A percentile compares a stretch with the other conserved stretches of the same genome.
Evolutionary conservation across 2,888 invertebrate species (phyloP).

Genomic region (Formica aserva): DNA sequence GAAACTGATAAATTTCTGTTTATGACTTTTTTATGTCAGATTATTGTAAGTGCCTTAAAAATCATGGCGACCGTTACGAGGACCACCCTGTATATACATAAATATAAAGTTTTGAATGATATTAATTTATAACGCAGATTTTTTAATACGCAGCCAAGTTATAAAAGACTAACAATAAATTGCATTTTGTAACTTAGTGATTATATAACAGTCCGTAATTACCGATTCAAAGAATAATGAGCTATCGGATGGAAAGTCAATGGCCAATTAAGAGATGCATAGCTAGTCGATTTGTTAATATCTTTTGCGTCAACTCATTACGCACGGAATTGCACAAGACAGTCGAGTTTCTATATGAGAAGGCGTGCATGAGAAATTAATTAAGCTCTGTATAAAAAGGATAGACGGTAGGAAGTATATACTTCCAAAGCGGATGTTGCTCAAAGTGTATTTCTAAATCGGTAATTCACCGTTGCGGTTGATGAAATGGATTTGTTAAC

Average conservation of each 20-base stretch:
- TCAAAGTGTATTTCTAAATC: constrained; percentile 71
- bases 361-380: constrained; percentile 73
- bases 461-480: constrained; percentile 64
- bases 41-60: too few relatives aligned
- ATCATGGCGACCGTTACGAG: too few relatives aligned
- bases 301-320: constrained; percentile 68
- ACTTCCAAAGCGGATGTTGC: constrained; percentile 68
- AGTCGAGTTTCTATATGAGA: constrained; percentile 65
- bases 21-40: too few relatives aligned
- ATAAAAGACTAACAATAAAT: constrained; percentile 17
- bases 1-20: too few relatives aligned
- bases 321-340: constrained; percentile 58
- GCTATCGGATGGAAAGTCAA: constrained; percentile 45
- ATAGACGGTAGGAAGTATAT: constrained; percentile 47
- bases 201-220: constrained; percentile 37
- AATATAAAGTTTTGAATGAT: too few relatives aligned
- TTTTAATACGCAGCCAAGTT: background rate
- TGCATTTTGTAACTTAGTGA: background rate
- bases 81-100: too few relatives aligned
- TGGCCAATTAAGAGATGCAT: constrained; percentile 45
- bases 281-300: constrained; percentile 64
- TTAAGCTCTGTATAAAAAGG: constrained; percentile 61
- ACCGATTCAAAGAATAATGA: constrained; percentile 38
- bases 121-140: background rate
- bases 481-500: constrained; percentile 61